Conservation (phyloP, 1,140 invertebrate genomes). For the Scaptodrosophila lebanonensis region DNA sequence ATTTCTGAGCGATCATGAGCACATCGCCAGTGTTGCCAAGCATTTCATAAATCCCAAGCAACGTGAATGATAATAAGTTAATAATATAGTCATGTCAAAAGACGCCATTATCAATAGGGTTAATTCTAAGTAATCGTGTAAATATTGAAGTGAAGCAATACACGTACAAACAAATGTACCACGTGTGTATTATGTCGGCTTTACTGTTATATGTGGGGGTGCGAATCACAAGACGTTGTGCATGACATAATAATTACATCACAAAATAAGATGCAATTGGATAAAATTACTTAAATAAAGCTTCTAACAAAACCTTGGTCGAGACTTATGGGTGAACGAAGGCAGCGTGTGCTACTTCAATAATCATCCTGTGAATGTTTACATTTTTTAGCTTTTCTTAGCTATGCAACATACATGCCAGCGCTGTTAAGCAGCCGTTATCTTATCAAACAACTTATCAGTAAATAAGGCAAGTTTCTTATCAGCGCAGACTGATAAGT, state of each 20-base stretch:
- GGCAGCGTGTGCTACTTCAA: slow-evolving; percentile 47
- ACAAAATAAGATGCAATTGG: slow-evolving; percentile 17
- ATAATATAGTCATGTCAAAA: too few relatives aligned
- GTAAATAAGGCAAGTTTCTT: slow-evolving; percentile 59
- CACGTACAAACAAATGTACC: too few relatives aligned
- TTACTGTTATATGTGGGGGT: not conserved
- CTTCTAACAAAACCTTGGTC: too few relatives aligned
- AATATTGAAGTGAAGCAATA: slow-evolving; percentile 31
- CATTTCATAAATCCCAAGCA: too few relatives aligned
- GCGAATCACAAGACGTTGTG: slow-evolving; percentile 59
- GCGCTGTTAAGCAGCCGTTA: too few relatives aligned
- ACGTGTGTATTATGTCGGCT: slow-evolving; percentile 1
- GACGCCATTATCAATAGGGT: too few relatives aligned
- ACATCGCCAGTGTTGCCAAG: too few relatives aligned
- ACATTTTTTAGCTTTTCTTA: slow-evolving; percentile 19
- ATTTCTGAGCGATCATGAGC: too few relatives aligned
- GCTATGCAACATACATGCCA: slow-evolving; percentile 9
- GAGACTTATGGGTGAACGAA: too few relatives aligned
- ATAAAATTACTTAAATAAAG: too few relatives aligned
- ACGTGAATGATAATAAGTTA: too few relatives aligned
- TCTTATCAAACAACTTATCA: slow-evolving; percentile 65
- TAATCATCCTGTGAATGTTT: too few relatives aligned
- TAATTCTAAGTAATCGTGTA: slow-evolving; percentile 49
- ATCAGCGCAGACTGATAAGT: slow-evolving; percentile 43
- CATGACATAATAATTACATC: slow-evolving; percentile 62